Evolutionary conservation across 1,140 invertebrate genomes (phyloP), one percentile per base, ranked within the genome.

Genomic region (Leptoteleia sp.): DNA sequence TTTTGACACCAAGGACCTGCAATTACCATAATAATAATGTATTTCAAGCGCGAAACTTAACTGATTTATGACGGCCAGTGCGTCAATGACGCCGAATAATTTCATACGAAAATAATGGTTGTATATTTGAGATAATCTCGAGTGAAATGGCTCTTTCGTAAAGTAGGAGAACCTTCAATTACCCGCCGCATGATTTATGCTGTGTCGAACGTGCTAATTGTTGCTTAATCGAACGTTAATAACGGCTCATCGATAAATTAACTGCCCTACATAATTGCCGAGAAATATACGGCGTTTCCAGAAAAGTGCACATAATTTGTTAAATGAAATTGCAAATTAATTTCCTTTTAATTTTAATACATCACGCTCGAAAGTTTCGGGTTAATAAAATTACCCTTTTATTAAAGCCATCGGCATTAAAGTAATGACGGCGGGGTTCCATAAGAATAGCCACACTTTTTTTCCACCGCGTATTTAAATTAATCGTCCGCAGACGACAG

Each of bases 401-500:
- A n/a, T n/a, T n/a, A n/a, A n/a, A n/a, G n/a, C n/a, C n/a, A n/a
- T n/a, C n/a, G n/a, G n/a, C 9, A 47, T 6, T 29, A 29, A 29
- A 47, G 25, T 9, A 29, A 45, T 12, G 29, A 15, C 38, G 16
- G 25, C 22, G 17, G 13, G 11, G 25, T 42, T 71, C 11, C n/a
- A 16, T 27, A 27, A 31, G 33, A 61, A 43, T 61, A 45, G 31
- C 29, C 48, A 33, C 17, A 52, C 65, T 68, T 61, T 50, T 75
- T 67, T 64, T 42, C 19, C 35, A 6, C 6, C 22, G n/a, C 7
- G 27, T 38, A 38, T 71, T 73, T 72, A 81, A 76, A 81, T 81
- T 72, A 61, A 76, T 71, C 68, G 65, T 61, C 76, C 78, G 75
- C 79, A 76, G 80, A 82, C 76, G 71, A 43, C 48, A 50, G 54